Evolutionary conservation across 2,888 invertebrate species (phyloP), one percentile per base, ranked within the genome.

Genomic region (Isoperla grammatica): DNA sequence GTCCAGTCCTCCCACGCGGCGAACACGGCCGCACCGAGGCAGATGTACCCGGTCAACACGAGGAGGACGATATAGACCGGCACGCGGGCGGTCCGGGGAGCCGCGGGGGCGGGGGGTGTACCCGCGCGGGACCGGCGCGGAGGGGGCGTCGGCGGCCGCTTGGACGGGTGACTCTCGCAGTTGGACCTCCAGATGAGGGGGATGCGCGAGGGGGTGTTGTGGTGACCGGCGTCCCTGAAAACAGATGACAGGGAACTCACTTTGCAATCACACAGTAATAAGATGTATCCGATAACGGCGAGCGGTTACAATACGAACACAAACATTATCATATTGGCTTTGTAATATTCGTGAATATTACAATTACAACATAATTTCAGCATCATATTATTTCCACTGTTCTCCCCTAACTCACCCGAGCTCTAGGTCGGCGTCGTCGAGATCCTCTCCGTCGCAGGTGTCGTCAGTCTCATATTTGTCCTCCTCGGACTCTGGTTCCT

Each of bases 1-100:
- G 84, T 84, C 88, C 89, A 89, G 68, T 86, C 85, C 70, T 87
- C 88, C 82, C 88, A 87, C n/a, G 85, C 79, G 15, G 88, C 85
- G 75, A 90, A 89, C 61, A 87, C 81, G 23, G 83, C 82, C 0
- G 90, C 90, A 1, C 91, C 91, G 9, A 86, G 75, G 68, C 85
- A 84, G 64, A 91, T 81, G 75, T 91, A 91, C 45, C 81, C 81
- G 54, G 84, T 76, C 46, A 90, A 82, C 55, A 90, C 81, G 64
- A 84, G 77, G 39, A 90, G 73, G 48, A 85, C 84, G 66, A 86
- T 70, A 49, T 77, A 75, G 64, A 83, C 80, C 70, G 86, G 86
- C 66, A 90, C 85, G 63, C 75, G 68, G 29, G 49, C 53, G 20
- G n/a, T 23, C 20, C 29, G 19, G 19, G 17, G 11, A 17, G 39